Evolutionary conservation across 2,888 invertebrate genomes (phyloP).

Genomic region (Beris morrisii): DNA sequence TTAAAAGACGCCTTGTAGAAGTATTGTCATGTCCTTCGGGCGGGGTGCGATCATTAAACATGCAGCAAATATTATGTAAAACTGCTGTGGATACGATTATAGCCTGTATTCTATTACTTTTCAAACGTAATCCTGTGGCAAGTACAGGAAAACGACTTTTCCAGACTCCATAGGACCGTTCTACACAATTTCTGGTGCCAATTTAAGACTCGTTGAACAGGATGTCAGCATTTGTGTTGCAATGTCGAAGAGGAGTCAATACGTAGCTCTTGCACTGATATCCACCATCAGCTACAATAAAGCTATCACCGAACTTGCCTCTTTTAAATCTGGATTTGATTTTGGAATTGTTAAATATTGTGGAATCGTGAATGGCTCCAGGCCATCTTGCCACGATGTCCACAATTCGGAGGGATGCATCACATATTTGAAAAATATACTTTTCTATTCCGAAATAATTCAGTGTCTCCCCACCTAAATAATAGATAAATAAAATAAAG

Average conservation of each 20-base stretch:
- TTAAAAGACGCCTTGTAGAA: too few species aligned
- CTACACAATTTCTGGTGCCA: slow-evolving; percentile 34
- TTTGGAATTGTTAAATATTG: slow-evolving; percentile 26
- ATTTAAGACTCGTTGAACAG: slow-evolving; percentile 31
- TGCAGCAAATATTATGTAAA: slow-evolving; percentile 32
- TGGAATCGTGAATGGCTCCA: slow-evolving; percentile 16
- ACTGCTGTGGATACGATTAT: slow-evolving; percentile 36
- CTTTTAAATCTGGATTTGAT: slow-evolving; percentile 9
- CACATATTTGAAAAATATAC: slow-evolving; percentile 17
- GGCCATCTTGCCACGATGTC: slow-evolving; percentile 33
- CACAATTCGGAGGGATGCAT: slow-evolving; percentile 16
- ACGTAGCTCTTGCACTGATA: slow-evolving; percentile 8
- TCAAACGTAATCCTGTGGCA: slow-evolving; percentile 31
- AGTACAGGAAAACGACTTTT: slow-evolving; percentile 36
- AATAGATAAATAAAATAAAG: neutral
- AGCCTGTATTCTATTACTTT: slow-evolving; percentile 14
- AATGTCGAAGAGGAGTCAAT: slow-evolving; percentile 17
- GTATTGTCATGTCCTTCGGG: too few species aligned
- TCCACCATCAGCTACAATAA: slow-evolving; percentile 23
- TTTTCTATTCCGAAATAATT: neutral
- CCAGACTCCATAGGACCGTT: slow-evolving; percentile 36
- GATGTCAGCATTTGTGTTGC: neutral
- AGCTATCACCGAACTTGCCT: slow-evolving; percentile 2
- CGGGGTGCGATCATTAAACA: neutral
- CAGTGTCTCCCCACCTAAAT: neutral